Conservation (phyloP, 2,797 vertebrate species). For the Lagodon rhomboides region DNA sequence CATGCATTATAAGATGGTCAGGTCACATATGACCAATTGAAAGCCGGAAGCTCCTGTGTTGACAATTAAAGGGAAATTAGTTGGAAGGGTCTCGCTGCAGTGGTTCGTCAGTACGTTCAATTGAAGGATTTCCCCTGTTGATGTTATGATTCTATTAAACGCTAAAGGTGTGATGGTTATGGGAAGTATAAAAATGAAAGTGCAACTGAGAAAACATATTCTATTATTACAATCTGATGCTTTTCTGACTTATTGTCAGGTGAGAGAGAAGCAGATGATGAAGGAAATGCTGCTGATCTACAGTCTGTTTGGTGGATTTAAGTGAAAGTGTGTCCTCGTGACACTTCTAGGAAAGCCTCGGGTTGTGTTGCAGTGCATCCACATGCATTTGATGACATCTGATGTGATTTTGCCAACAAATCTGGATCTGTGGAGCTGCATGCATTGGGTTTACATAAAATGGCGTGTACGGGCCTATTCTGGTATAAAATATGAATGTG, state of each 20-base stretch:
- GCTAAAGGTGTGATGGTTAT: not conserved
- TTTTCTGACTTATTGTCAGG: not conserved
- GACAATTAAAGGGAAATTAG: slow-evolving; percentile 2
- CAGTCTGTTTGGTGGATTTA: not conserved
- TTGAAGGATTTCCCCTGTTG: slow-evolving; percentile 13
- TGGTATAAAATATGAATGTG: not conserved
- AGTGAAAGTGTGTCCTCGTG: not conserved
- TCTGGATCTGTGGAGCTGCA: not conserved
- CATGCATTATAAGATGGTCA: not conserved
- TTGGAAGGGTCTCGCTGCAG: not conserved
- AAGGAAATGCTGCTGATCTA: not conserved
- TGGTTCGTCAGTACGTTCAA: not conserved
- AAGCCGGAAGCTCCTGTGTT: not conserved
- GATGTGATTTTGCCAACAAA: not conserved
- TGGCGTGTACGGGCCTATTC: slow-evolving; percentile 48
- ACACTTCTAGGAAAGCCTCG: too few relatives aligned
- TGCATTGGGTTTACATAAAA: slow-evolving; percentile 24
- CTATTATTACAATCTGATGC: too few relatives aligned
- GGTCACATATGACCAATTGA: not conserved
- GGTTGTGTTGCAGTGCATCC: not conserved
- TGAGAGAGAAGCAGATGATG: not conserved
- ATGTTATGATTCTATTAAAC: not conserved
- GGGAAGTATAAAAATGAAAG: slow-evolving; percentile 41
- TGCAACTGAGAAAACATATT: not conserved
- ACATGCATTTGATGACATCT: not conserved